These are phyloP conservation scores for Sarcophaga bullata DNA, from an alignment of 1,140 invertebrate genomes.

Conservation along the genomic window DNA sequence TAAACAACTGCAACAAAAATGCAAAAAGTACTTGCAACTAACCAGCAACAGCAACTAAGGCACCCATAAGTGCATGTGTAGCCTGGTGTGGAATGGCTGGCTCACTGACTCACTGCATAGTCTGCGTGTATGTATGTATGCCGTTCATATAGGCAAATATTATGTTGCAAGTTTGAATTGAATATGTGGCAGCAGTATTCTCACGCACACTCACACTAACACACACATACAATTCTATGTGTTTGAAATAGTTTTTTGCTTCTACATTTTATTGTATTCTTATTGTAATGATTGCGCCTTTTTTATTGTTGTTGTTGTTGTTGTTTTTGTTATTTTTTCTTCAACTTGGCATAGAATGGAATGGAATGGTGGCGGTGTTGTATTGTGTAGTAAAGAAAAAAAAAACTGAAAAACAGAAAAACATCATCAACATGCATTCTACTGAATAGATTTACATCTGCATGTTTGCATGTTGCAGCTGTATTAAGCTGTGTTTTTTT, in stretches of 20 bases:
- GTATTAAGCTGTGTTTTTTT: not conserved
- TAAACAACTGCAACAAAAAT: not conserved
- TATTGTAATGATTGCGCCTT: too few species aligned
- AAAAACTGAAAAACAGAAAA: not conserved
- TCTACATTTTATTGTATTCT: too few species aligned
- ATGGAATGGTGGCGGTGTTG: slow-evolving; percentile 18
- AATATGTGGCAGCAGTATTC: not conserved
- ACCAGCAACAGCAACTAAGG: not conserved
- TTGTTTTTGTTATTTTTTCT: not conserved
- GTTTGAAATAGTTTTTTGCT: too few species aligned
- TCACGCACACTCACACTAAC: not conserved
- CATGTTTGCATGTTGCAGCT: slow-evolving; percentile 40
- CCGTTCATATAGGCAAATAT: not conserved
- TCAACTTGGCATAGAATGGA: not conserved
- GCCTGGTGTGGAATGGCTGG: not conserved
- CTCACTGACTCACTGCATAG: not conserved
- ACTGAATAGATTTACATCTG: slow-evolving; percentile 31
- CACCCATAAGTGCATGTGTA: not conserved
- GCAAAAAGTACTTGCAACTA: not conserved
- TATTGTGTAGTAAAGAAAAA: slow-evolving; percentile 2
- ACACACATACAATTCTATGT: too few species aligned
- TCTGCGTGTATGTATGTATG: not conserved
- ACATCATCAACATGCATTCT: not conserved
- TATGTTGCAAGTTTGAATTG: not conserved
- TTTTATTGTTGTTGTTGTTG: not conserved